Percentiles rank a stretch among this genome's conserved stretches.
phyloP scores from a whole-genome alignment of 2,888 invertebrate genomes.

The Odontocolon sp. region DNA sequence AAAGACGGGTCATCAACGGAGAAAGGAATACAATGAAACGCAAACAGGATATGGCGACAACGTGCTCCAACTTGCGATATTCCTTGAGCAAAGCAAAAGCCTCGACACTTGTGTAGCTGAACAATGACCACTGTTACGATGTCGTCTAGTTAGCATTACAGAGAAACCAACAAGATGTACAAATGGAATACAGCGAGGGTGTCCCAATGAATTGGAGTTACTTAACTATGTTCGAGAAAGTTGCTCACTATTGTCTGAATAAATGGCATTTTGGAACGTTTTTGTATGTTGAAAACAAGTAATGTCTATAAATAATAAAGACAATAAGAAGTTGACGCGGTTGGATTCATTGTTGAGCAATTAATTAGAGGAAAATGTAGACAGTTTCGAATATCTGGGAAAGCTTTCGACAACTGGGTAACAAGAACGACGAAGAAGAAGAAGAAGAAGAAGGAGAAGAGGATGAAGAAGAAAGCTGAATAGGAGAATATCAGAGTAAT shows the following conservation, averaged over 20 bases:
- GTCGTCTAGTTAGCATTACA: conserved; percentile 40
- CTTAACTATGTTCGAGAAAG: conserved; percentile 15
- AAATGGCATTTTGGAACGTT: no score
- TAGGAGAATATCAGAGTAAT: conserved; percentile 21
- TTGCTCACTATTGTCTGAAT: no score
- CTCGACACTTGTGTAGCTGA: conserved; percentile 26
- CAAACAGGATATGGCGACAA: conserved; percentile 65
- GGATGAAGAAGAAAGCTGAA: background rate
- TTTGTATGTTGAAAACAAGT: background rate
- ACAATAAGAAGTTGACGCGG: background rate
- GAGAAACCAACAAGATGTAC: background rate
- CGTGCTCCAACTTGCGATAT: conserved; percentile 67
- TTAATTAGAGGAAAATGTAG: conserved; percentile 37
- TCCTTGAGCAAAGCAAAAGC: background rate
- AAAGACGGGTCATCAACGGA: conserved; percentile 5
- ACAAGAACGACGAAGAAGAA: conserved; percentile 23
- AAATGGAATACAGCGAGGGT: conserved; percentile 8
- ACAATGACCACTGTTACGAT: conserved; percentile 62
- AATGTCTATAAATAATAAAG: conserved; percentile 14
- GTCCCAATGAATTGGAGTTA: background rate
- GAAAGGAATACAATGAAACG: conserved; percentile 19
- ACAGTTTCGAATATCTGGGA: conserved; percentile 26
- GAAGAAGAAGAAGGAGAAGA: conserved; percentile 19
- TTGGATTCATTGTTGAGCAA: background rate
- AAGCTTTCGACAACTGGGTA: background rate